Percentiles rank a stretch among this genome's conserved stretches.
Conservation (phyloP, 2,797 vertebrate species). For the Macropodus opercularis region DNA sequence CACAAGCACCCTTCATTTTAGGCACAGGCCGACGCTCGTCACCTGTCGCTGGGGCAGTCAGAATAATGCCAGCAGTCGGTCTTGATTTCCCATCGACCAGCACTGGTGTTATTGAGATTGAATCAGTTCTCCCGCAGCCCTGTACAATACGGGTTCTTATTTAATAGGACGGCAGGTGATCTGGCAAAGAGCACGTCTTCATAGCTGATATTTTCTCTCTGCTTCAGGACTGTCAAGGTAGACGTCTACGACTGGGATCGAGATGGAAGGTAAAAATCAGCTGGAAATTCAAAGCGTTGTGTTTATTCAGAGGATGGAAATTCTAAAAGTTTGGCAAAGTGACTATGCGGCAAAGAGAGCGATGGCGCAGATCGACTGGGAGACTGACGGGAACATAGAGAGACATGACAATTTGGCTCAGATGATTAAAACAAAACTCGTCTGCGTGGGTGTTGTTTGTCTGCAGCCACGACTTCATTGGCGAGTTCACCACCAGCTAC, state of each 20-base stretch:
- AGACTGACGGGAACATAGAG: conserved; percentile 19
- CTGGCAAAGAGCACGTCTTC: conserved; percentile 2
- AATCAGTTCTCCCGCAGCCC: conserved; percentile 55
- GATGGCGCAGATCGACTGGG: not conserved
- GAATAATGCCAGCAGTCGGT: conserved; percentile 83
- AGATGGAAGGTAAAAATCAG: conserved; percentile 89
- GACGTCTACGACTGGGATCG: conserved; percentile 98
- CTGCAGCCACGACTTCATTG: conserved; percentile 93
- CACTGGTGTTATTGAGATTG: conserved; percentile 81
- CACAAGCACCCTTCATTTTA: not conserved
- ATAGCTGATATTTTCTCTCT: conserved; percentile 22
- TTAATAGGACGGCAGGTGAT: conserved; percentile 17
- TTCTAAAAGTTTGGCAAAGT: conserved; percentile 13
- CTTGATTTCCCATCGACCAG: conserved; percentile 74
- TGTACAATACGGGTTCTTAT: conserved; percentile 15
- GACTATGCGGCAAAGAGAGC: not conserved
- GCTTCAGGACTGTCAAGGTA: conserved; percentile 93
- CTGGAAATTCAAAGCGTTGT: conserved; percentile 17
- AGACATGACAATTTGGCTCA: conserved; percentile 8
- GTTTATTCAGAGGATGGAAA: conserved; percentile 6
- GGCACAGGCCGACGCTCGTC: conserved; percentile 18
- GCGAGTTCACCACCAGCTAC: conserved; percentile 97
- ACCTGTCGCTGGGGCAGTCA: conserved; percentile 71
- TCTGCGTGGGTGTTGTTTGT: conserved; percentile 46
- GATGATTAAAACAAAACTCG: conserved; percentile 6